Evolutionary conservation across 2,888 invertebrate species (phyloP), one percentile per base, ranked within the genome.

Genomic region (Sepioteuthis lessoniana): DNA sequence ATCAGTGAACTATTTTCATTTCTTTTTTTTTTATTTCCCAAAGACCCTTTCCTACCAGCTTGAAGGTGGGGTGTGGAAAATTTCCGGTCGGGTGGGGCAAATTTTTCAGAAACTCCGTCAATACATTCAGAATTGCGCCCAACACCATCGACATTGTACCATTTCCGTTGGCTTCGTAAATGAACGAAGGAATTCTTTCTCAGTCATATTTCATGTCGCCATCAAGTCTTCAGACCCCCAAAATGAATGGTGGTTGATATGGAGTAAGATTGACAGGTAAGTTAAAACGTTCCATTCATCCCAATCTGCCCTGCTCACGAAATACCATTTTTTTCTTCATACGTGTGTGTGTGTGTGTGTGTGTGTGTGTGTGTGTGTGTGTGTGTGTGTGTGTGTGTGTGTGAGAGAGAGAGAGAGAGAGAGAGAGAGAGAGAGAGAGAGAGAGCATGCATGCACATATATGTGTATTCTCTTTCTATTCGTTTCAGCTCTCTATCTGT

Each of bases 151-250:
- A 19, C 19, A 76, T 76, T n/a, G 13, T 76, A 76, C 3, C 76
- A 35, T 76, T 76, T 76, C 76, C 76, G 76, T 76, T 76, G 76
- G 35, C n/a, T 35, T 21, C n/a, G 10, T n/a, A 4, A n/a, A 19
- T 35, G 35, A 76, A 76, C 25, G n/a, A n/a, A 76, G 10, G n/a
- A 76, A 76, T 76, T 35, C 16, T 5, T 35, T 35, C 76, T 13
- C n/a, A 35, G 76, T 76, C 35, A 76, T 76, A 76, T 76, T 76
- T 76, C 76, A 76, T 76, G 76, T 76, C 76, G 76, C 76, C 76
- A 16, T 76, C n/a, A 35, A n/a, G 76, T 76, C 76, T n/a, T 76
- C 76, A 4, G 16, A 10, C 76, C 35, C n/a, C 35, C 19, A 8
- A n/a, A 76, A n/a, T 76, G 16, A 10, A 13, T 0, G 76, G 1